These are phyloP conservation scores for Eupithecia inturbata DNA, from an alignment of 2,888 invertebrate genomes.

Conservation along the genomic window DNA sequence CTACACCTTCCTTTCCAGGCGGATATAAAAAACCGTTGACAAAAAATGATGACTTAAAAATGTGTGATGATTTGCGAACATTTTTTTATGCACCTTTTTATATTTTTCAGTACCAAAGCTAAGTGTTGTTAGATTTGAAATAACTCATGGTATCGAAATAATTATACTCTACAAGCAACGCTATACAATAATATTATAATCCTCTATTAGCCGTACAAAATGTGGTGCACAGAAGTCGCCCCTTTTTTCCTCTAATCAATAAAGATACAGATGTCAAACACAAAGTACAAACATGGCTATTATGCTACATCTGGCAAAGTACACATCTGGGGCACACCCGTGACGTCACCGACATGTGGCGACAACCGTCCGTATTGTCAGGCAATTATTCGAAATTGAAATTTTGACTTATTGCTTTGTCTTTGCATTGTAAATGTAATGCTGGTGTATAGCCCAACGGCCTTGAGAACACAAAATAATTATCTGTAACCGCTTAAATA, in stretches of 20 bases:
- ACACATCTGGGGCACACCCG: slow-evolving; percentile 71
- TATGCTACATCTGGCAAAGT: slow-evolving; percentile 66
- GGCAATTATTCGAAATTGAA: slow-evolving; percentile 51
- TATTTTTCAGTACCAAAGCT: background rate
- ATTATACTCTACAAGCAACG: background rate
- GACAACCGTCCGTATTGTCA: slow-evolving; percentile 62
- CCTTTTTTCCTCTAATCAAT: slow-evolving; percentile 55
- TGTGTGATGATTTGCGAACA: slow-evolving; percentile 22
- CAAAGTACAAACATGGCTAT: slow-evolving; percentile 56
- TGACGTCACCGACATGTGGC: slow-evolving; percentile 78
- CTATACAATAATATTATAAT: background rate
- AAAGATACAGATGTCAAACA: slow-evolving; percentile 77
- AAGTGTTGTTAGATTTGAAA: background rate
- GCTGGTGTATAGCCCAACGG: too few species aligned
- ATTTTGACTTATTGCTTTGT: slow-evolving; percentile 31
- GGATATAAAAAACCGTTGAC: slow-evolving; percentile 60
- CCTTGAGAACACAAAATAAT: too few species aligned
- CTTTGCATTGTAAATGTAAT: too few species aligned
- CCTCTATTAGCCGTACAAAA: slow-evolving; percentile 31
- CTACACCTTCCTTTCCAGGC: slow-evolving; percentile 63
- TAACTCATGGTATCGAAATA: background rate
- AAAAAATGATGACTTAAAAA: slow-evolving; percentile 34
- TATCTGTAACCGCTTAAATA: too few species aligned
- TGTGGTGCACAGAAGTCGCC: slow-evolving; percentile 50
- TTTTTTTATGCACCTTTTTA: slow-evolving; percentile 5